Evolutionary conservation across 2,888 invertebrate genomes (phyloP), one percentile per base, ranked within the genome.

Genomic region (Xestia ashworthii): DNA sequence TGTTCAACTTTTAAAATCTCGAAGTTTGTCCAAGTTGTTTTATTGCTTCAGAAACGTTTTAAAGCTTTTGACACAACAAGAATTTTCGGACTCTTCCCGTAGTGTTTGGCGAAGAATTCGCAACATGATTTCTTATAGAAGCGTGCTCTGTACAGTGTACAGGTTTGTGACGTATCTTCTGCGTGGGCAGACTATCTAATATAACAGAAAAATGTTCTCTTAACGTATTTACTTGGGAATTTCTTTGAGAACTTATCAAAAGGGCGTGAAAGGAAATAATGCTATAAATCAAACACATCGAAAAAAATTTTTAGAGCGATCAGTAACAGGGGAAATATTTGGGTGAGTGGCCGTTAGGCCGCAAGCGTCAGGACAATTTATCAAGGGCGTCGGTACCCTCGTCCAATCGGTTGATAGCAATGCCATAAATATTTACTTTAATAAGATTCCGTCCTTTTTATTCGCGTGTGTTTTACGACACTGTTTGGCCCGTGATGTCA

Each of bases 391-490:
- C 93, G 91, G 92, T 93, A 95, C 95, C 95, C 96, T 96, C 94
- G 95, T 95, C 95, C 96, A 95, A 96, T 95, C 95, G 95, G 93
- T 95, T 95, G 95, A 96, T 95, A 94, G 95, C 95, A 94, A 93
- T 95, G 95, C 95, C 95, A 96, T 96, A 96, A 96, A 96, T 96
- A 96, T 96, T 96, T 96, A 96, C 96, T 96, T 96, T 96, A 96
- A 96, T 96, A 96, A 96, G 95, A 96, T 96, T 95, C 95, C 93
- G 94, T 95, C 95, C 95, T 93, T 96, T 95, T 95, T 95, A 95
- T 95, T 95, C 93, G 93, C 92, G 91, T 92, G 93, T 95, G 94
- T 95, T 96, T 95, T 96, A 95, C 95, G 95, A 95, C 93, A 93
- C 93, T 92, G 93, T 95, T 95, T 94, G 94, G 91, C 93, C 93